Base-by-base conservation (phyloP, 2,113 vertebrate species). In the Pteronura brasiliensis region DNA sequence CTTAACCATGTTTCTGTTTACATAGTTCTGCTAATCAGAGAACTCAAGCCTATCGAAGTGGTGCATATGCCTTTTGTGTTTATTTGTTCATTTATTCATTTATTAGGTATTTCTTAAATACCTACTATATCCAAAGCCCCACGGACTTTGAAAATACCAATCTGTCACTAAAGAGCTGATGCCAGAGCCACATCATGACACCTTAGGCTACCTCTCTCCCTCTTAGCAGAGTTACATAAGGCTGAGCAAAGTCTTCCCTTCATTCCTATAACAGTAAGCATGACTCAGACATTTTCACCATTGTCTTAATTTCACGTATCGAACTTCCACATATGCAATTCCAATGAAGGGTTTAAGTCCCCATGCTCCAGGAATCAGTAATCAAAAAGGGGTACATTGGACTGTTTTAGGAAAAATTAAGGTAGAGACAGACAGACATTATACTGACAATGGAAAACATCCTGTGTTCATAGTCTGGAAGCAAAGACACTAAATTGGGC, bases 381-480 rank as follows among this genome's bases (percentile, higher is more conserved):
- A 49, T 69, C 27, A 34, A 72, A 88, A 67, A 23, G 77, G 25
- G 13, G 52, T 52, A 96, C 18, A 84, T 55, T 80, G 29, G n/a
- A 61, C 57, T 65, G 8, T 8, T 81, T 34, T 27, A 42, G 20
- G 34, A 88, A 95, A 95, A 84, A 83, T 77, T 4, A 95, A 72
- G 11, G 61, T 39, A 63, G 0, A 90, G 9, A 20, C 25, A 44
- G 25, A 61, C 1, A 80, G 34, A 86, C 44, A 88, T 69, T 67
- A 74, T 4, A 18, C 36, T 44, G 71, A 55, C 12, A 44, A 6
- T 42, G 25, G 59, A 76, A 94, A 82, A 44, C 2, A 69, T 47
- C 25, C 7, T 93, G 23, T 83, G 25, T 27, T 85, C n/a, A 49
- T 36, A 57, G 31, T 94, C 65, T 91, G 77, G 77, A 97, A 96